phyloP scores from a whole-genome alignment of 2,113 vertebrate species.

The Bujurquina vittata region DNA sequence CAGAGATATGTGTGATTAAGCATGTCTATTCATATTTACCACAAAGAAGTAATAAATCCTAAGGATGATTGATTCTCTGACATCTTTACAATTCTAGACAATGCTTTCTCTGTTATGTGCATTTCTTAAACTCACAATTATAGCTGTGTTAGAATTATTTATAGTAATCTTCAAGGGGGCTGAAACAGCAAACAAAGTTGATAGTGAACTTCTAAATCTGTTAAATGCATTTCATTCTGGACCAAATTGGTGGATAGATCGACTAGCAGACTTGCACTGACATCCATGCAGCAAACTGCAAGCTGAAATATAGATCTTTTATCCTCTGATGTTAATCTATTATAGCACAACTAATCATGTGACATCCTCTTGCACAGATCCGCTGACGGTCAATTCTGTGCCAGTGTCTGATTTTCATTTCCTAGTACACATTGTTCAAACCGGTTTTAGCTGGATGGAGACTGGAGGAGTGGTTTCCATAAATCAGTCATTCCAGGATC shows the following conservation, averaged over 20 bases:
- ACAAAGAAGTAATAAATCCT: background rate
- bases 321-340: background rate
- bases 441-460: constrained; percentile 52
- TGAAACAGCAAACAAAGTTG: background rate
- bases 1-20: background rate
- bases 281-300: background rate
- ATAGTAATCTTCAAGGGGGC: background rate
- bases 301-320: background rate
- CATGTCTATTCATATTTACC: background rate
- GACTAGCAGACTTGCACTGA: background rate
- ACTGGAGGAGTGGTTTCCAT: constrained; percentile 28
- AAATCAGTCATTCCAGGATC: constrained; percentile 44
- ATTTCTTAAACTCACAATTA: background rate
- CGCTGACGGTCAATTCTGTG: background rate
- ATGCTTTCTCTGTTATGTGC: background rate
- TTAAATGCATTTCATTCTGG: background rate
- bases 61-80: background rate
- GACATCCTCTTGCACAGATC: constrained; percentile 7
- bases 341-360: constrained; percentile 12
- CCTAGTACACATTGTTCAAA: constrained; percentile 23
- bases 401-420: constrained; percentile 14
- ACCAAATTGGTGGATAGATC: background rate
- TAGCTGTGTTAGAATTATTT: background rate
- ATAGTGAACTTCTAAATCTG: background rate
- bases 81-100: background rate